Evolutionary conservation across 2,113 vertebrate genomes (phyloP).

Genomic region (Notiomystis cincta): DNA sequence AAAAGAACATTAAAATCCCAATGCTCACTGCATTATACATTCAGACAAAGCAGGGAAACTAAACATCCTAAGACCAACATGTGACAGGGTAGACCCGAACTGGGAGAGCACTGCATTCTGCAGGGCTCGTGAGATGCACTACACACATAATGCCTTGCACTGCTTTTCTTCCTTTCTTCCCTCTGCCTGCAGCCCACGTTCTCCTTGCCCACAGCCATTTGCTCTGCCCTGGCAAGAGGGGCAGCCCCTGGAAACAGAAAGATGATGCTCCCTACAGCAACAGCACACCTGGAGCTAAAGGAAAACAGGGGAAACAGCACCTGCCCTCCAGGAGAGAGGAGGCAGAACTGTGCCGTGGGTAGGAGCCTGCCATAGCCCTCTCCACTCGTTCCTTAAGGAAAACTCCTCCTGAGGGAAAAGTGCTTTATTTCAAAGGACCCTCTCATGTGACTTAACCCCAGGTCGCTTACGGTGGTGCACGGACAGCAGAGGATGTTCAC

Average conservation of each 20-base stretch:
- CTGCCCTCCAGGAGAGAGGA: background rate
- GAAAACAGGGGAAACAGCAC: background rate
- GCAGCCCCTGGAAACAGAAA: background rate
- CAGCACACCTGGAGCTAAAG: background rate
- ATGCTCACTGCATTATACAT: background rate
- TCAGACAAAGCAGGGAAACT: background rate
- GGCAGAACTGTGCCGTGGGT: background rate
- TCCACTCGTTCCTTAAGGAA: rapidly evolving
- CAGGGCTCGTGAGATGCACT: background rate
- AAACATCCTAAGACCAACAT: background rate
- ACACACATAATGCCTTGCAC: background rate
- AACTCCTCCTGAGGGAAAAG: background rate
- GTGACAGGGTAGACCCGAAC: background rate
- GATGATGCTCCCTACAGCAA: background rate
- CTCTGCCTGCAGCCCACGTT: background rate
- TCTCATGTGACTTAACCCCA: background rate
- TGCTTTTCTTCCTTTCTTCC: background rate
- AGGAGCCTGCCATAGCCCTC: background rate
- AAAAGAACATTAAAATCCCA: background rate
- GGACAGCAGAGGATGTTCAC: background rate
- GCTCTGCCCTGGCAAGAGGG: background rate
- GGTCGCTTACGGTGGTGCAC: background rate
- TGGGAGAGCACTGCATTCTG: background rate
- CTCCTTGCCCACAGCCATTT: background rate
- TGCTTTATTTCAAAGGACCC: background rate